These are phyloP conservation scores for Mythimna loreyi DNA, from an alignment of 2,888 invertebrate genomes.

Conservation along the genomic window DNA sequence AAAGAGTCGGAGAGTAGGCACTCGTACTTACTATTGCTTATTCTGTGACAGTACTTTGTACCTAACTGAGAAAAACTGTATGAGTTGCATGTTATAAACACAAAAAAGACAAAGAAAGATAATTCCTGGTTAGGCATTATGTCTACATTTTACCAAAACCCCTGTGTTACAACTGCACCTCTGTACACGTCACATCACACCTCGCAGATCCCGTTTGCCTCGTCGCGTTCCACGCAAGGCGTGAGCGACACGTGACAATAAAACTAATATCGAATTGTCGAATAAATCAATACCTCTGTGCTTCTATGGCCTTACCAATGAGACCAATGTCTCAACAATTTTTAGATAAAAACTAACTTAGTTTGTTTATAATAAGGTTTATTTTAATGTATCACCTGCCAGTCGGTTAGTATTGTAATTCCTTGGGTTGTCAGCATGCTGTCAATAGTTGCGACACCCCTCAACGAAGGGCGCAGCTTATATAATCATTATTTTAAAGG, in stretches of 20 bases:
- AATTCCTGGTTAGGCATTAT: no score
- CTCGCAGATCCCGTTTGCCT: constrained; percentile 28
- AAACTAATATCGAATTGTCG: constrained; percentile 31
- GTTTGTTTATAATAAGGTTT: fast-evolving
- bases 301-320: constrained; percentile 37
- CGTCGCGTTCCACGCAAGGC: constrained; percentile 1
- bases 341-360: constrained; percentile 8
- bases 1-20: no score
- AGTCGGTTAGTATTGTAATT: constrained; percentile 21
- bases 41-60: no score
- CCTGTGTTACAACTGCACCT: no score
- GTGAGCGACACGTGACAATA: constrained; percentile 6
- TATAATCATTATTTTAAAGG: constrained; percentile 39
- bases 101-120: no score
- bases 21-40: no score
- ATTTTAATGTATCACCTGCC: neutral
- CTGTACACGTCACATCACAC: constrained; percentile 27
- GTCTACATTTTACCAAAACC: no score
- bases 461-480: constrained; percentile 28
- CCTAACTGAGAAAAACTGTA: no score
- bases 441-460: constrained; percentile 56
- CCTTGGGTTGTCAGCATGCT: constrained; percentile 31
- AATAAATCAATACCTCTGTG: constrained; percentile 43
- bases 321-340: neutral
- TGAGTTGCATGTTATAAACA: no score